Percentiles rank a stretch among this genome's conserved stretches.
Evolutionary conservation across 2,888 invertebrate species (phyloP).

Genomic region (Euspilapteryx auroguttella): DNA sequence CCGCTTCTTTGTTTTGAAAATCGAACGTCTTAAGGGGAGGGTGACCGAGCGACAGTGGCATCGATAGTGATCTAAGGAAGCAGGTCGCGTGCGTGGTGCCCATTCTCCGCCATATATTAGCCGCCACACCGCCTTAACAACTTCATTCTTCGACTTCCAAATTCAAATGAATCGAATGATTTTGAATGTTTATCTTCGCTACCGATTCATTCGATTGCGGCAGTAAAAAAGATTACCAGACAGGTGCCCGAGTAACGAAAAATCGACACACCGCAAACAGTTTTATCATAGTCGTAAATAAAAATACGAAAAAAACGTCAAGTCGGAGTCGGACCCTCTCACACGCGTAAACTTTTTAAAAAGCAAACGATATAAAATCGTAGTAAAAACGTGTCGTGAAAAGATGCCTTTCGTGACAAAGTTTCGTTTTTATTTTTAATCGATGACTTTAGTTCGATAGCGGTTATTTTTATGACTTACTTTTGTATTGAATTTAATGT

Average conservation of each 20-base stretch:
- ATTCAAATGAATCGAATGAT: too few relatives aligned
- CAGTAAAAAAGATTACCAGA: slow-evolving; percentile 27
- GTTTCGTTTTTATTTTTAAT: slow-evolving; percentile 36
- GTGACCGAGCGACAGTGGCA: slow-evolving; percentile 2
- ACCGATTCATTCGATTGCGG: too few relatives aligned
- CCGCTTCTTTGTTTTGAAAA: not conserved
- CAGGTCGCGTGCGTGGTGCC: slow-evolving; percentile 28
- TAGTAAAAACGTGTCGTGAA: slow-evolving; percentile 48
- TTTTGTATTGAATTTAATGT: slow-evolving; percentile 17
- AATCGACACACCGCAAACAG: slow-evolving; percentile 46
- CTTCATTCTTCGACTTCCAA: slow-evolving; percentile 47
- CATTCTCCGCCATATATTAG: slow-evolving; percentile 2
- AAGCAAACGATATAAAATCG: slow-evolving; percentile 27
- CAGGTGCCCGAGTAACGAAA: slow-evolving; percentile 38
- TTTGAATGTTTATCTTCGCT: too few relatives aligned
- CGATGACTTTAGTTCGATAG: slow-evolving; percentile 31
- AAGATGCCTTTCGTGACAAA: slow-evolving; percentile 44
- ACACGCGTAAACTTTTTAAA: slow-evolving; percentile 27
- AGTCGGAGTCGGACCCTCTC: slow-evolving; percentile 23
- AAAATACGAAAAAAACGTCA: slow-evolving; percentile 34
- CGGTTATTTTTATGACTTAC: slow-evolving; percentile 17
- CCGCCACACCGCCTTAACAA: slow-evolving; percentile 20
- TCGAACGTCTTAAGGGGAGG: slow-evolving; percentile 1
- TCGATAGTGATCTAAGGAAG: slow-evolving; percentile 11
- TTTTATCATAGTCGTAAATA: slow-evolving; percentile 45